Base-by-base conservation (phyloP, 2,113 vertebrate genomes). In the Leucoraja erinaceus region DNA sequence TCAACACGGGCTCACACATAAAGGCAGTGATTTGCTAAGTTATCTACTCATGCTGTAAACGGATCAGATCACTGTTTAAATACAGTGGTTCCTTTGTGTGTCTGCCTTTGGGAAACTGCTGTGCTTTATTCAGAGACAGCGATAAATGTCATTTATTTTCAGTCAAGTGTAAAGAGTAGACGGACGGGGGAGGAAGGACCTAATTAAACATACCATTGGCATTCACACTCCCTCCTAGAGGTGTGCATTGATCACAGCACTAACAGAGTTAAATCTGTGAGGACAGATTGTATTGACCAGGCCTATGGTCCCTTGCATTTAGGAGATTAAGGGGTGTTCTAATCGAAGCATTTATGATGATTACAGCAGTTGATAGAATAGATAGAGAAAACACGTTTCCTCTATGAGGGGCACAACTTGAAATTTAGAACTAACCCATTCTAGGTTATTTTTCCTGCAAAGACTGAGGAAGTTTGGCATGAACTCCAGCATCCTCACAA, bases 51-150 rank as follows among this genome's bases (percentile, higher is more conserved):
- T 63, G 11, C 83, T n/a, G n/a, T 31, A 63, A 63, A 86, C 63
- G 59, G 83, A 63, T 86, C 83, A 63, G 56, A 63, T 86, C 56
- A 63, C 83, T 31, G 59, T 66, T 56, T 63, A 88, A 88, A 63
- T 88, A 88, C 83, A 88, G 59, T 88, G 59, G 59, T n/a, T 88
- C 83, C 59, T 88, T 88, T 88, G 59, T 88, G 61, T 61, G n/a
- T 59, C 59, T 88, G 25, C 61, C 83, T 88, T 88, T 88, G 83
- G 83, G 83, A 88, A 61, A 33, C 28, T 63, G 14, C n/a, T 88
- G 25, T 84, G 56, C 54, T 59, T 86, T 61, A 86, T 56, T 61
- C 28, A 61, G 81, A 61, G n/a, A 59, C 83, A 63, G 5, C 28
- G 28, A n/a, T 61, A 63, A 88, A 63, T 88, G 83, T 33, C 83